Evolutionary conservation across 2,797 vertebrate genomes (phyloP).

Genomic region (Euthynnus affinis): DNA sequence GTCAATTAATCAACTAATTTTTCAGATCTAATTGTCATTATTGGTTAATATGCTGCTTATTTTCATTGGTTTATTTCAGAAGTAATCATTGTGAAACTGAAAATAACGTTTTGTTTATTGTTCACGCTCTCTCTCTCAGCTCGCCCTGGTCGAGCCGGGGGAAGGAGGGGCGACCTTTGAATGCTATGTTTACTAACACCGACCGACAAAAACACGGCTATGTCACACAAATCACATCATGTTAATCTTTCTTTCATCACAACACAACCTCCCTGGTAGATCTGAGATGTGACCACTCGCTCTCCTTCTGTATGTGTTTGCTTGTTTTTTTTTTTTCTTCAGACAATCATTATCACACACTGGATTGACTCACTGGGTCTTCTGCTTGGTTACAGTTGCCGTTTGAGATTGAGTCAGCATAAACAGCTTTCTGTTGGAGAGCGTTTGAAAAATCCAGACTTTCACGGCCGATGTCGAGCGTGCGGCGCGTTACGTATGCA

Average conservation of each 20-base stretch:
- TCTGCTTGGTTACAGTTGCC: conserved; percentile 35
- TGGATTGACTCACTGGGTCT: conserved; percentile 41
- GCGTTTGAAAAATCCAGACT: not conserved
- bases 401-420: conserved; percentile 22
- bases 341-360: not conserved
- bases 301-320: conserved; percentile 1
- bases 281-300: not conserved
- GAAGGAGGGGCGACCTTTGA: no score
- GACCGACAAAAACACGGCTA: no score
- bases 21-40: no score
- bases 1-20: no score
- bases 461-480: conserved; percentile 7
- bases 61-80: no score
- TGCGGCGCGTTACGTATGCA: conserved; percentile 22
- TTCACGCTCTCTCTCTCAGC: no score
- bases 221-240: not conserved
- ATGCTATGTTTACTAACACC: no score
- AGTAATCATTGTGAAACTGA: no score
- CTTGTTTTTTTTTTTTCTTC: conserved; percentile 17
- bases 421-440: not conserved
- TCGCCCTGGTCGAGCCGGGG: no score
- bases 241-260: not conserved
- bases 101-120: no score
- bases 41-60: no score
- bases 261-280: not conserved